A percentile compares a stretch with the other conserved stretches of the same genome.
phyloP scores from a whole-genome alignment of 2,888 invertebrate genomes.

The Pogonocherus hispidulus region DNA sequence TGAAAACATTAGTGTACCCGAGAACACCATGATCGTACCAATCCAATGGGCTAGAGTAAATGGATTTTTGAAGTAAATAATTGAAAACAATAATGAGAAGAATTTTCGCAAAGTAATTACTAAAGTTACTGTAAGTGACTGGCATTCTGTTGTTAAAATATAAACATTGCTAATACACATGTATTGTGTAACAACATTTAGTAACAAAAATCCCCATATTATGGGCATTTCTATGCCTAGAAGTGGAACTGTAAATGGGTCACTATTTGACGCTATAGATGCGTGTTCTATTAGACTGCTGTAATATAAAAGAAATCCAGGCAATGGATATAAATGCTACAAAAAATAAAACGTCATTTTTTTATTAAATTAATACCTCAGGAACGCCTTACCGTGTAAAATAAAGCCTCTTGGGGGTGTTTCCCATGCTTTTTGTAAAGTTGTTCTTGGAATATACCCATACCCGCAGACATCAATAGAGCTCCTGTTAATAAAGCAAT shows the following conservation, averaged over 20 bases:
- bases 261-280: slow-evolving; percentile 78
- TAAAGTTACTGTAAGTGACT: slow-evolving; percentile 94
- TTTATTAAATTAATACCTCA: neutral
- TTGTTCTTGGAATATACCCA: slow-evolving; percentile 94
- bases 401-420: slow-evolving; percentile 90
- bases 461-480: slow-evolving; percentile 91
- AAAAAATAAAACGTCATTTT: slow-evolving; percentile 47
- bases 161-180: slow-evolving; percentile 97
- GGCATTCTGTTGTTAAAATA: slow-evolving; percentile 92
- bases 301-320: slow-evolving; percentile 86
- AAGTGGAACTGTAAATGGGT: slow-evolving; percentile 72
- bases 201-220: slow-evolving; percentile 82
- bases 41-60: slow-evolving; percentile 94
- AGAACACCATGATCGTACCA: slow-evolving; percentile 91
- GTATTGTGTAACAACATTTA: slow-evolving; percentile 91
- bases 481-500: slow-evolving; percentile 88
- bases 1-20: slow-evolving; percentile 80
- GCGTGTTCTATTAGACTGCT: slow-evolving; percentile 85
- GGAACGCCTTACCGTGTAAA: slow-evolving; percentile 77
- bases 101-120: slow-evolving; percentile 97
- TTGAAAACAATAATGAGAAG: slow-evolving; percentile 94
- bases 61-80: slow-evolving; percentile 93
- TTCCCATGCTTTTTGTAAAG: slow-evolving; percentile 89
- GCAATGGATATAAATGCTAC: slow-evolving; percentile 90
- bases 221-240: slow-evolving; percentile 78